Base-by-base conservation (phyloP, 2,797 vertebrate species). In the Eulemur mongoz region DNA sequence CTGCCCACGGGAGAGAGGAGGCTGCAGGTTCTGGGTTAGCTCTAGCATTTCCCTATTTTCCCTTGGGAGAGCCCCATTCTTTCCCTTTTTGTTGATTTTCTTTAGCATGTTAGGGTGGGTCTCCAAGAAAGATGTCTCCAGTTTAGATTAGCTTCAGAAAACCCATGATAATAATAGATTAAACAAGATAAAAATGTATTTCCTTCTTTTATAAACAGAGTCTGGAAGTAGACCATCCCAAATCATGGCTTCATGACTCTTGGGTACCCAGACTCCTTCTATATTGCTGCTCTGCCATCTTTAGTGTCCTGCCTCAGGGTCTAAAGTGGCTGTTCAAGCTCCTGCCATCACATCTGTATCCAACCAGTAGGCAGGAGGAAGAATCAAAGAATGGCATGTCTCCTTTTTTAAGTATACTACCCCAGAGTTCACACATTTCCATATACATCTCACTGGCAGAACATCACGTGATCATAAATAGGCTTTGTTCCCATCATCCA, bases 311-410 rank as follows among this genome's bases (percentile, higher is more conserved):
- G 25, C 38, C 70, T 70, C 54, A 61, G 35, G 9, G 23, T 23
- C 87, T 65, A 88, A 35, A 89, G 80, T 92, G 13, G 65, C 45
- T 78, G 45, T 38, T 92, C 8, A 80, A 7, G 83, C 12, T 65
- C 93, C 76, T 81, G 82, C 69, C 61, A 32, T 92, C n/a, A 32
- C 27, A 48, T 43, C 79, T 93, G n/a, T 82, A 43, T 83, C 67
- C 35, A 93, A 35, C 63, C 69, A 70, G 25, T 52, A 69, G 69
- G 25, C 43, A n/a, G 52, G 57, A 90, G 43, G 63, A 65, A 83
- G 67, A 65, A 20, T 72, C 70, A 13, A 87, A 89, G 57, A 65
- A 73, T 12, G 23, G 3, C 38, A 2, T 30, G 18, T 75, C 57
- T 70, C 65, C 30, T 50, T 43, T 18, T 92, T 57, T 43, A 94